Conservation (phyloP, 2,797 vertebrate genomes). For the Gorsachius magnificus region DNA sequence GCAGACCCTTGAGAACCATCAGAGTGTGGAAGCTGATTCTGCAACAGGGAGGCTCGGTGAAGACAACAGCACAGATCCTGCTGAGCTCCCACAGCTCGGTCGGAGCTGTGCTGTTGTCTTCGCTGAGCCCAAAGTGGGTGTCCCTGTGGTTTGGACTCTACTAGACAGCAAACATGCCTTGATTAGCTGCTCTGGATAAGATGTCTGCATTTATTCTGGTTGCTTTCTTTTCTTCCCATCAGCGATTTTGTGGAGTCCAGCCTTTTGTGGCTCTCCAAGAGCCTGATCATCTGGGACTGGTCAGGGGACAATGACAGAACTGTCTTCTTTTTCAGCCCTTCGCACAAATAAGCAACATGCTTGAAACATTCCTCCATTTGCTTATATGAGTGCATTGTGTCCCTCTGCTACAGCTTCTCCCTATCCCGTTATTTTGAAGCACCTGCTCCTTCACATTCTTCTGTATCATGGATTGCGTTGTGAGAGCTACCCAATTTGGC, state of each 20-base stretch:
- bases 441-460: constrained; percentile 25
- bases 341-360: constrained; percentile 60
- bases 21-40: neutral
- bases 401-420: constrained; percentile 18
- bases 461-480: neutral
- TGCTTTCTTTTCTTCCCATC: constrained; percentile 69
- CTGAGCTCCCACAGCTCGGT: neutral
- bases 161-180: constrained; percentile 51
- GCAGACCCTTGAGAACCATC: neutral
- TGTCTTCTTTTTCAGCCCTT: constrained; percentile 76
- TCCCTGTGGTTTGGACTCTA: neutral
- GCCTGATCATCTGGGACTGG: constrained; percentile 74
- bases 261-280: constrained; percentile 43
- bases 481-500: neutral
- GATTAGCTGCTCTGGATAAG: constrained; percentile 55
- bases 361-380: constrained; percentile 6
- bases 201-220: constrained; percentile 49
- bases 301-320: constrained; percentile 82
- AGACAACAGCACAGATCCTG: neutral
- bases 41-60: neutral
- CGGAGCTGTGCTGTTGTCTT: neutral
- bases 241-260: constrained; percentile 60
- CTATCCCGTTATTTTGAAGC: neutral
- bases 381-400: constrained; percentile 50
- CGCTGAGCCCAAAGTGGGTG: neutral